These are phyloP conservation scores for Brevimyrus niger DNA, from an alignment of 2,113 vertebrate genomes.

Conservation along the genomic window DNA sequence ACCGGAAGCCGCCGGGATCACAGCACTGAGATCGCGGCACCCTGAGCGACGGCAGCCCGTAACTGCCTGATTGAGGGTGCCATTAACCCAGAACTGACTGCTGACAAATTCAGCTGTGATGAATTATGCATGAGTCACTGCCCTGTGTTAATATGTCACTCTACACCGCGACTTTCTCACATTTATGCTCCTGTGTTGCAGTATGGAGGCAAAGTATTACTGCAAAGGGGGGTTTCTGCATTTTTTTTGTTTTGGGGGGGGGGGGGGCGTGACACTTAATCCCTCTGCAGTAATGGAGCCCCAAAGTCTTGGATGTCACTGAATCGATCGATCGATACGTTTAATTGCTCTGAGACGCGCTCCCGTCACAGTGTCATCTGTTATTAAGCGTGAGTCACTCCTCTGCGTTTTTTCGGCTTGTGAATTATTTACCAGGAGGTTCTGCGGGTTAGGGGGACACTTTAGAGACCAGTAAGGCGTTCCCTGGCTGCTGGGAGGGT, in stretches of 20 bases:
- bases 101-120: neutral
- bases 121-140: neutral
- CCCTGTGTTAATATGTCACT: neutral
- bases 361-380: conserved; percentile 2
- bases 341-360: conserved; percentile 5
- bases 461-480: neutral
- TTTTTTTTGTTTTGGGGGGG: neutral
- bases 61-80: neutral
- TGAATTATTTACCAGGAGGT: conserved; percentile 15
- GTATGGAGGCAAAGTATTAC: neutral
- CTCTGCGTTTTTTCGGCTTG: neutral
- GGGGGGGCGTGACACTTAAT: neutral
- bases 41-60: neutral
- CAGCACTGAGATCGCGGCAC: neutral
- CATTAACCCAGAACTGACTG: conserved; percentile 3
- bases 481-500: neutral
- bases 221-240: neutral
- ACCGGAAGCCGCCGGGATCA: neutral
- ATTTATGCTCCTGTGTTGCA: neutral
- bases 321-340: conserved; percentile 7
- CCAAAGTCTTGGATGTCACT: neutral
- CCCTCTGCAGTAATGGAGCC: neutral
- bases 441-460: neutral
- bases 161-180: neutral
- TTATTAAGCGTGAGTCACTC: conserved; percentile 16